Conservation (phyloP, 1,140 invertebrate species). For the Lasioglossum albipes region DNA sequence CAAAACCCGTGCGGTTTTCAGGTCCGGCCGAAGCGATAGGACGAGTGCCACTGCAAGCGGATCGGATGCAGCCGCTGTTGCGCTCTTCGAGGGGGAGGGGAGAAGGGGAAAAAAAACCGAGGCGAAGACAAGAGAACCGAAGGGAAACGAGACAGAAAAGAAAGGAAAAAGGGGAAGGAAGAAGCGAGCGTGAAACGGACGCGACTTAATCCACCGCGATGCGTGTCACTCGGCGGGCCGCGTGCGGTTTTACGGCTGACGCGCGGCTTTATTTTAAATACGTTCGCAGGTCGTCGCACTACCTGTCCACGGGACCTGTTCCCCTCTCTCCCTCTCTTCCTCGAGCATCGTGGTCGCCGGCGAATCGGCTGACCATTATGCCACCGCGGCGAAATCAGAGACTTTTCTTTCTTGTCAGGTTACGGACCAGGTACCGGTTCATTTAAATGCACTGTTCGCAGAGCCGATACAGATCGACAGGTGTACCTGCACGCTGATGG, state of each 20-base stretch:
- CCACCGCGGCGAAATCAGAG: constrained; percentile 1
- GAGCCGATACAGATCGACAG: too few relatives aligned
- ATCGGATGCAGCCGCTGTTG: constrained; percentile 6
- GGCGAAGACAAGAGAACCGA: background rate
- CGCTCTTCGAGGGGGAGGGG: background rate
- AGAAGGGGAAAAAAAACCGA: background rate
- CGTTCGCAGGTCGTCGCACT: background rate
- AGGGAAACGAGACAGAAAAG: constrained; percentile 14
- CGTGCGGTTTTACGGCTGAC: constrained; percentile 57
- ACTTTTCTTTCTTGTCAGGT: background rate
- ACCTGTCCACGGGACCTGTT: background rate
- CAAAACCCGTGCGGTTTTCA: background rate
- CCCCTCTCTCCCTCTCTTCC: too few relatives aligned
- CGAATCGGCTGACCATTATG: background rate
- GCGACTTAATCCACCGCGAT: constrained; percentile 57
- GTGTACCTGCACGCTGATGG: too few relatives aligned
- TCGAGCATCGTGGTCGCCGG: background rate
- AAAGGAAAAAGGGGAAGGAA: background rate
- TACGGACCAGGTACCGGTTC: background rate
- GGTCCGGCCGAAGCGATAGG: constrained; percentile 35
- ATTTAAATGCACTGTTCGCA: too few relatives aligned
- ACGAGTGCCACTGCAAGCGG: constrained; percentile 52
- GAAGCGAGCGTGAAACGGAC: constrained; percentile 45
- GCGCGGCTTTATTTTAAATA: constrained; percentile 54
- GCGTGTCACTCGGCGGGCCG: constrained; percentile 48